A percentile compares a stretch with the other conserved stretches of the same genome.
These are phyloP conservation scores for Machaerirhynchus nigripectus DNA, from an alignment of 2,113 vertebrate genomes.

Conservation along the genomic window DNA sequence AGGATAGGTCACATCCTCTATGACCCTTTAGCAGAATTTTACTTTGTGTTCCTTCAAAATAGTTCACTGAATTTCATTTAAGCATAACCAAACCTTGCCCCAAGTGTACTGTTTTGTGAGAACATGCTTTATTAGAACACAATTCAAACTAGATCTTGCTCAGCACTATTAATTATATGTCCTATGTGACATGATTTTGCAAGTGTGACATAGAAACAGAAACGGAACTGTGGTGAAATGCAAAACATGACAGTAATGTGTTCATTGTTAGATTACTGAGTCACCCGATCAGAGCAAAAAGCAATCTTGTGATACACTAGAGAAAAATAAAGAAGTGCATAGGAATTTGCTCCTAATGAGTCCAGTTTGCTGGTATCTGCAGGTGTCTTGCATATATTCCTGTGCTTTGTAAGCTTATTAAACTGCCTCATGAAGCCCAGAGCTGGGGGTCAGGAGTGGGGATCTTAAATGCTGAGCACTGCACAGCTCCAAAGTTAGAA, in stretches of 20 bases:
- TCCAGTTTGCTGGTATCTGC: not conserved
- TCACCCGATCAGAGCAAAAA: not conserved
- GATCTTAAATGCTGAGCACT: not conserved
- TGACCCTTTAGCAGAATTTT: not conserved
- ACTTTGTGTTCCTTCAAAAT: not conserved
- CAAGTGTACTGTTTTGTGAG: not conserved
- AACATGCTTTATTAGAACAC: not conserved
- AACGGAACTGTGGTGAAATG: fast-evolving
- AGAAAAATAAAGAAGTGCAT: not conserved
- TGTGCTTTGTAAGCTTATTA: not conserved
- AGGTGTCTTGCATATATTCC: not conserved
- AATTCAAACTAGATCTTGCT: not conserved
- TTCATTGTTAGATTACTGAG: not conserved
- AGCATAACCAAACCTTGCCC: not conserved
- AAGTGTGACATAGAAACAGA: not conserved
- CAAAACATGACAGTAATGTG: not conserved
- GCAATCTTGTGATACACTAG: not conserved
- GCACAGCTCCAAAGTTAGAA: not conserved
- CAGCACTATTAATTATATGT: not conserved
- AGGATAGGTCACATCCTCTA: not conserved
- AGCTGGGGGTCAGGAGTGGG: fast-evolving
- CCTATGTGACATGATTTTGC: not conserved
- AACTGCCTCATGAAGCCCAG: not conserved
- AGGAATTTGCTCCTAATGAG: not conserved
- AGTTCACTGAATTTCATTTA: not conserved